Evolutionary conservation across 35 echinoderm and acorn worm genomes (phyloP).

Genomic region (Stichopus chloronotus): DNA sequence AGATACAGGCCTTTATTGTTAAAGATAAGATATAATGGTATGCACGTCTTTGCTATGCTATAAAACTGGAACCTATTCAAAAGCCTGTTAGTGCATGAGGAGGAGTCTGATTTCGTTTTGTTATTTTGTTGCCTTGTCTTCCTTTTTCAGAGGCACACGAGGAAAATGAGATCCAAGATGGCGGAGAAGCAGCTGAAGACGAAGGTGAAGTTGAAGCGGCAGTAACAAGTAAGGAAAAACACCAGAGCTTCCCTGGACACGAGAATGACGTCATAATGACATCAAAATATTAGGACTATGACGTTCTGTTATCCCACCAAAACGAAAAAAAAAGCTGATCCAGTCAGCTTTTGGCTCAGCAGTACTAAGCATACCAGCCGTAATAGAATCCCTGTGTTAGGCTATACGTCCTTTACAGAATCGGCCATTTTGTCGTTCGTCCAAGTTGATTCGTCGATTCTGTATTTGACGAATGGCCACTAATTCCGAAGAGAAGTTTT

Average conservation of each 20-base stretch:
- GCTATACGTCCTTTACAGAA: neutral
- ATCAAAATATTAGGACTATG: neutral
- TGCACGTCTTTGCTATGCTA: too few species aligned
- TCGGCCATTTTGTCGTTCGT: neutral
- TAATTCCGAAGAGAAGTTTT: neutral
- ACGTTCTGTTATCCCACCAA: neutral
- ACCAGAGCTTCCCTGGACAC: constrained; percentile 45
- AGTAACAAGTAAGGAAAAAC: constrained; percentile 50
- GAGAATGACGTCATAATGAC: constrained; percentile 10
- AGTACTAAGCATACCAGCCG: constrained; percentile 42
- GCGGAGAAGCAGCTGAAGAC: constrained; percentile 15
- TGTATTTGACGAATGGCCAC: neutral
- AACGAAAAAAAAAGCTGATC: neutral
- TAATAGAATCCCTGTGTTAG: neutral
- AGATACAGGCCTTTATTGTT: too few species aligned
- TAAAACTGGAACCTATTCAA: too few species aligned
- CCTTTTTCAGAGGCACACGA: constrained; percentile 8
- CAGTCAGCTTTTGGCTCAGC: constrained; percentile 37
- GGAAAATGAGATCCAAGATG: constrained; percentile 28
- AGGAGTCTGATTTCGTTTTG: too few species aligned
- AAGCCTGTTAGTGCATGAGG: too few species aligned
- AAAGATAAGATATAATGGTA: too few species aligned
- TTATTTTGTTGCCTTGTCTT: too few species aligned
- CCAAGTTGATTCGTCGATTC: neutral
- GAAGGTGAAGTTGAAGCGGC: constrained; percentile 31